These are phyloP conservation scores for Cyclina sinensis DNA, from an alignment of 1,140 invertebrate species.

Conservation along the genomic window DNA sequence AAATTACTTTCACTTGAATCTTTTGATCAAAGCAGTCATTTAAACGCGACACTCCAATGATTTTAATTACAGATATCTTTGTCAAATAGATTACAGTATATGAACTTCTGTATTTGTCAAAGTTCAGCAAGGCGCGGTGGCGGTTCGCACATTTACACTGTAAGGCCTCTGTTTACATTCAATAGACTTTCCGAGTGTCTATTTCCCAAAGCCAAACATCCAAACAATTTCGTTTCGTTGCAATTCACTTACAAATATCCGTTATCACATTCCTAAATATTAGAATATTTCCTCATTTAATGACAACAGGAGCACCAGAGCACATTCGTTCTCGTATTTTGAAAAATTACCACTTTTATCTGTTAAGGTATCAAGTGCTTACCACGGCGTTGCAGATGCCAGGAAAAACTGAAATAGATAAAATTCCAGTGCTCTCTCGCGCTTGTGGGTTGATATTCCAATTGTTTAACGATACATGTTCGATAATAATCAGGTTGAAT, in stretches of 20 bases:
- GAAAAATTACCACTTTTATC: neutral
- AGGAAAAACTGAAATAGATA: neutral
- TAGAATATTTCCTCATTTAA: neutral
- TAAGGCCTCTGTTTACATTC: neutral
- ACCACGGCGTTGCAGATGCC: neutral
- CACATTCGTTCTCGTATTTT: neutral
- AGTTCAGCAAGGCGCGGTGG: neutral
- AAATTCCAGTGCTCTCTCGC: neutral
- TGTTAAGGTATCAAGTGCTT: neutral
- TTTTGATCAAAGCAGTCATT: neutral
- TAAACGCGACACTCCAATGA: neutral
- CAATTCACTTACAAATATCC: neutral
- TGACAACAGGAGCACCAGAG: neutral
- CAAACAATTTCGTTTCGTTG: neutral
- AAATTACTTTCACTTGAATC: neutral
- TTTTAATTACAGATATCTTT: conserved; percentile 26
- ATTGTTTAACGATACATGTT: conserved; percentile 15
- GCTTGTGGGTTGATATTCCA: neutral
- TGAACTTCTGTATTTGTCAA: neutral
- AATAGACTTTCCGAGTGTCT: neutral
- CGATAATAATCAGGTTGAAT: neutral
- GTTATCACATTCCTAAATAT: neutral
- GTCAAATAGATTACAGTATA: conserved; percentile 2
- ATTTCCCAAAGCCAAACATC: neutral
- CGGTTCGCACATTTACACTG: neutral